phyloP scores from a whole-genome alignment of 2,888 invertebrate species.

The Apotomis turbidana region DNA sequence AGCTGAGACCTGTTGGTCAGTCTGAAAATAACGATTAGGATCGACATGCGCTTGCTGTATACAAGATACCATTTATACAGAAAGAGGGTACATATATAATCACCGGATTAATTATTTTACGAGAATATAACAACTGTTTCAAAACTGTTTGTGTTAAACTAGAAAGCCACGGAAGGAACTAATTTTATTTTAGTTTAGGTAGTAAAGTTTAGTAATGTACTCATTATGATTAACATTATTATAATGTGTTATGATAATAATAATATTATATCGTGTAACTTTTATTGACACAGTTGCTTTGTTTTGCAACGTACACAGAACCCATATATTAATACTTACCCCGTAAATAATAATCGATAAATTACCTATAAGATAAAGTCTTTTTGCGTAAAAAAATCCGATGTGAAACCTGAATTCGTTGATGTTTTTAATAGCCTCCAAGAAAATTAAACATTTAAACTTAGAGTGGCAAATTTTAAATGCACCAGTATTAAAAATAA shows the following conservation, averaged over 20 bases:
- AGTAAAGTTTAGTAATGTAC: too few relatives aligned
- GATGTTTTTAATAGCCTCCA: slow-evolving; percentile 11
- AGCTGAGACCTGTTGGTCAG: slow-evolving; percentile 51
- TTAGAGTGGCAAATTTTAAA: slow-evolving; percentile 12
- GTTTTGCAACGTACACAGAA: neutral
- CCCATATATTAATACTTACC: too few relatives aligned
- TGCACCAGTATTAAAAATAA: slow-evolving; percentile 16
- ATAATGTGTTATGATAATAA: neutral
- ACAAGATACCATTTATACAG: slow-evolving; percentile 32
- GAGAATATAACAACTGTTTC: too few relatives aligned
- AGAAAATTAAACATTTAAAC: slow-evolving; percentile 14
- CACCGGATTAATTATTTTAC: neutral
- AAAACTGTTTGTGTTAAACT: too few relatives aligned
- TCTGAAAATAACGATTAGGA: slow-evolving; percentile 41
- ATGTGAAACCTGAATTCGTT: neutral
- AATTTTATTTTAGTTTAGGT: too few relatives aligned
- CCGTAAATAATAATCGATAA: too few relatives aligned
- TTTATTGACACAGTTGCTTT: neutral
- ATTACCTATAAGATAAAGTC: too few relatives aligned
- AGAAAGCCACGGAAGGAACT: too few relatives aligned
- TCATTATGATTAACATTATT: neutral
- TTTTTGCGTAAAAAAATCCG: neutral
- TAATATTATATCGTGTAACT: neutral
- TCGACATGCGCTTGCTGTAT: slow-evolving; percentile 37
- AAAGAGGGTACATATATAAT: neutral